phyloP scores from a whole-genome alignment of 2,113 vertebrate species.

The Silurus meridionalis region DNA sequence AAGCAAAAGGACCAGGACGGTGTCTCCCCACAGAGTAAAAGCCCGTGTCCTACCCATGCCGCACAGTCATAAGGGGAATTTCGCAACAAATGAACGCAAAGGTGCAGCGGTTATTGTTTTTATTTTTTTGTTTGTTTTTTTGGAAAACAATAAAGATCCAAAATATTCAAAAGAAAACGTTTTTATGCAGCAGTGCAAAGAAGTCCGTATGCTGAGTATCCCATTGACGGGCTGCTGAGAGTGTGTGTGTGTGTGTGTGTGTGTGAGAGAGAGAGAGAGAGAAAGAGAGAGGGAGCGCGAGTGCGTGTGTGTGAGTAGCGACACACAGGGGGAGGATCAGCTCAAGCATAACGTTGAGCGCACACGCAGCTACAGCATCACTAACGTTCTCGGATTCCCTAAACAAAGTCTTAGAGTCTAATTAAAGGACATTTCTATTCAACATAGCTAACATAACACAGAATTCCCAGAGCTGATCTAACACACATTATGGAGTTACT shows the following conservation, averaged over 20 bases:
- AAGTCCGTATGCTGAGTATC: constrained; percentile 64
- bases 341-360: constrained; percentile 60
- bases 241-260: constrained; percentile 44
- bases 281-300: constrained; percentile 22
- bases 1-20: constrained; percentile 62
- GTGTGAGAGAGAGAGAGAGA: not conserved
- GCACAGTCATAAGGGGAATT: constrained; percentile 70
- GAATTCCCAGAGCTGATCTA: not conserved
- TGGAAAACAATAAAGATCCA: not conserved
- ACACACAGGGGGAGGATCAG: constrained; percentile 46
- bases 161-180: constrained; percentile 14
- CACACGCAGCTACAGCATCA: constrained; percentile 56
- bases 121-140: not conserved
- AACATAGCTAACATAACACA: not conserved
- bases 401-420: not conserved
- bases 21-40: constrained; percentile 64
- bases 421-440: not conserved
- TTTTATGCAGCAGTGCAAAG: constrained; percentile 47
- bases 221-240: constrained; percentile 63
- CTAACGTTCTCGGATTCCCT: constrained; percentile 38
- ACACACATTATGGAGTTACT: not conserved
- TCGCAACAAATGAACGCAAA: constrained; percentile 2
- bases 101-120: not conserved
- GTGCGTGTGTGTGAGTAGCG: constrained; percentile 42
- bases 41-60: constrained; percentile 72